Base-by-base conservation (phyloP, 2,113 vertebrate genomes). In the Vimba vimba region DNA sequence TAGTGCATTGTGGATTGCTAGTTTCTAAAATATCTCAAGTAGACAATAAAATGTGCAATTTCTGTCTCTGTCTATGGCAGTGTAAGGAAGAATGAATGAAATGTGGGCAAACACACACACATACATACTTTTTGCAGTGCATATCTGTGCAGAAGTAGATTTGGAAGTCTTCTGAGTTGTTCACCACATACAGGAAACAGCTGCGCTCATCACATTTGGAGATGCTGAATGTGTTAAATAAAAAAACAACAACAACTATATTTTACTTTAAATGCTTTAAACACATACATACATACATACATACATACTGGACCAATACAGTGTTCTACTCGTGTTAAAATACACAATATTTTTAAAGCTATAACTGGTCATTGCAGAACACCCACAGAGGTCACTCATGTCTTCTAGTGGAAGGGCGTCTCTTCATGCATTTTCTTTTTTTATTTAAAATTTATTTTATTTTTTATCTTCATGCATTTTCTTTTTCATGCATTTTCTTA, bases 91-190 rank as follows among this genome's bases (percentile, higher is more conserved):
- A 79, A 52, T 68, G 4, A 33, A 62, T 47, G n/a, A 30, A 60
- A 84, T 59, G 23, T 19, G 10, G 23, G 50, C 4, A n/a, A 12
- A 55, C 77, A 69, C n/a, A 27, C n/a, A 6, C 77, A 75, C 39
- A 87, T 36, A 85, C 76, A 12, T 86, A 98, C 98, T 96, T 97
- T 94, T 97, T 98, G 92, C 97, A 99, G 90, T 99, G 98, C 89
- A 97, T 95, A 93, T 99, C 98, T 43, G 98, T 98, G 89, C 98
- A 99, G 94, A 99, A 99, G 86, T 99, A 99, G 92, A 99, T 98
- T 92, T 99, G 98, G 91, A 99, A 99, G 91, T 99, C 98, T 62
- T 99, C 98, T 0, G 98, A 96, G 92, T 99, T 99, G 94, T 99
- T 96, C 23, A 98, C 94, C 52, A 99, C 98, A 0, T 99, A 99